Evolutionary conservation across 1,140 invertebrate genomes (phyloP).

Genomic region (Magallana gigas): DNA sequence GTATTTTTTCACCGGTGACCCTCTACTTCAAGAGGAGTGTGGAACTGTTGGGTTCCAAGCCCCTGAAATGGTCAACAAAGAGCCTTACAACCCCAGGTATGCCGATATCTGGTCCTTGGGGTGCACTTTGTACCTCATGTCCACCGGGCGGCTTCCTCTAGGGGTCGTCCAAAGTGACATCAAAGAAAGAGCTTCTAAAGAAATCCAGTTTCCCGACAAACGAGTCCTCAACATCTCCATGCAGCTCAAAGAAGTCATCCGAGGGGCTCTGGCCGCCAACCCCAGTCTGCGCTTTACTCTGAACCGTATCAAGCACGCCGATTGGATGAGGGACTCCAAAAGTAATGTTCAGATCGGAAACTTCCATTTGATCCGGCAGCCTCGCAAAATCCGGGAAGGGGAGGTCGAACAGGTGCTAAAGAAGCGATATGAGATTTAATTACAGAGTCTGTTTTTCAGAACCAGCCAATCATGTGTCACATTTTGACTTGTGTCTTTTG

Average conservation of each 20-base stretch:
- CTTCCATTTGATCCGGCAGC: conserved; percentile 60
- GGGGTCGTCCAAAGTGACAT: conserved; percentile 49
- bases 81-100: conserved; percentile 58
- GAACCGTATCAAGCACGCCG: conserved; percentile 42
- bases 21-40: conserved; percentile 49
- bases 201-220: conserved; percentile 53
- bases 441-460: background rate
- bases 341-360: conserved; percentile 61
- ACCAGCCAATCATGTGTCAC: conserved; percentile 14
- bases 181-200: conserved; percentile 41
- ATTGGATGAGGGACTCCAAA: conserved; percentile 48
- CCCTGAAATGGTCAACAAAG: conserved; percentile 58
- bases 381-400: conserved; percentile 55
- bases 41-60: conserved; percentile 62
- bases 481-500: background rate
- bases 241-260: conserved; percentile 47
- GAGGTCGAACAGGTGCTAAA: conserved; percentile 51
- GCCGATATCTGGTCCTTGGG: conserved; percentile 64
- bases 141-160: conserved; percentile 61
- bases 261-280: conserved; percentile 45
- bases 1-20: conserved; percentile 54
- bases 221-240: conserved; percentile 46
- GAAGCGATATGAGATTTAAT: conserved; percentile 49
- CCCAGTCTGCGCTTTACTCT: conserved; percentile 54
- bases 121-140: conserved; percentile 60